Percentiles rank a stretch among this genome's conserved stretches.
These are phyloP conservation scores for Horisme vitalbata DNA, from an alignment of 2,888 invertebrate genomes.

Conservation along the genomic window DNA sequence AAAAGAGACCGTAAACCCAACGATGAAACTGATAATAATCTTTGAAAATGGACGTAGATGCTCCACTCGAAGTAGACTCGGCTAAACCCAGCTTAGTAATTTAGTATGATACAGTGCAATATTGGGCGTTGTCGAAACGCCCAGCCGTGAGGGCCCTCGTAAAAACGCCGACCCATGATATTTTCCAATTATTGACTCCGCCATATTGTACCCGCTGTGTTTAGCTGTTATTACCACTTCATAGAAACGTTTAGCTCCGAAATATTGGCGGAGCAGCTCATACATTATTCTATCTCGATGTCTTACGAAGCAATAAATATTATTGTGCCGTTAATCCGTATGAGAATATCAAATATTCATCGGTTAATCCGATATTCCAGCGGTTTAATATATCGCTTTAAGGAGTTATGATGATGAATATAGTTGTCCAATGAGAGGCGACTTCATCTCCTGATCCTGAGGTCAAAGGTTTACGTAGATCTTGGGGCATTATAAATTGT, in stretches of 20 bases:
- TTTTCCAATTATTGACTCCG: conserved; percentile 53
- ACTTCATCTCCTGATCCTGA: too few relatives aligned
- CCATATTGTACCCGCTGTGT: conserved; percentile 40
- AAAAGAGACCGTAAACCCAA: background rate
- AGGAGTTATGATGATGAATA: background rate
- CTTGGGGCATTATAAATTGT: background rate
- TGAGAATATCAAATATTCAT: conserved; percentile 25
- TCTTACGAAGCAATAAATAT: conserved; percentile 25
- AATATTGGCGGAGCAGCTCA: conserved; percentile 22
- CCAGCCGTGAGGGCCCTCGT: conserved; percentile 45
- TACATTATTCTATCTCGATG: conserved; percentile 22
- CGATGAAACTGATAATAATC: background rate
- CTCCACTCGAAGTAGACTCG: conserved; percentile 2
- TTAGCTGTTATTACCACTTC: conserved; percentile 43
- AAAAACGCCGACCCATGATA: conserved; percentile 43
- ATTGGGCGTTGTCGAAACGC: conserved; percentile 34
- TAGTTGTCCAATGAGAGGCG: background rate
- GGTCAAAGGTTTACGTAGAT: too few relatives aligned
- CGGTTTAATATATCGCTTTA: conserved; percentile 1
- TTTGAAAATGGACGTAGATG: background rate
- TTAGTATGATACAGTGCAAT: conserved; percentile 30
- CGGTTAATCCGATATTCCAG: conserved; percentile 13
- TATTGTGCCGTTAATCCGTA: conserved; percentile 25
- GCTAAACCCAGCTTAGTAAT: conserved; percentile 18
- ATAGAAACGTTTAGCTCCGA: conserved; percentile 32